Base-by-base conservation (phyloP, 2,113 vertebrate species). In the Scartelaos histophorus region DNA sequence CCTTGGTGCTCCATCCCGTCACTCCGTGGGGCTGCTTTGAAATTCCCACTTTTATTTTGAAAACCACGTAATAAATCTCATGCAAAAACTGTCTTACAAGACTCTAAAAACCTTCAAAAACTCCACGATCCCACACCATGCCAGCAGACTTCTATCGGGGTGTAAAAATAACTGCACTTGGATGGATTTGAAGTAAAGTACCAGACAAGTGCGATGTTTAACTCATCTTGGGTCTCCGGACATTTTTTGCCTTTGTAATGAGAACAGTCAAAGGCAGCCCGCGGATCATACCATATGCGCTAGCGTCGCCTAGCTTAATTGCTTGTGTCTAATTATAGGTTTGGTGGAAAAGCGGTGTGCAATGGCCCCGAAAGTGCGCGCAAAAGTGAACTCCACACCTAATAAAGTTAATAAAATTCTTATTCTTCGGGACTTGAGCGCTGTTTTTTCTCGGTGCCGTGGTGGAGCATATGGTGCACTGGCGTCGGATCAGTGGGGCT, bases 1-100 rank as follows among this genome's bases (percentile, higher is more conserved):
- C 78, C 66, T 21, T 75, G 72, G 60, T 34, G 53, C 68, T 74
- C 73, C 82, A 85, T 79, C 85, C 81, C 80, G 83, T 76, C 79
- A 69, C 87, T 83, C 74, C 66, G 12, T 10, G 77, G 86, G 80
- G 81, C 29, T 74, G 82, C 88, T 90, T 87, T 89, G 82, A 91
- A 87, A 84, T 87, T 75, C 78, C 49, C 78, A 82, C 66, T 74
- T 81, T 80, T 82, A 80, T 75, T 79, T 34, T 64, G 61, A 68
- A 76, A 81, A 72, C 83, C 82, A 79, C 72, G 79, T 78, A 87
- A 79, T 82, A 61, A 34, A 29, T 7, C 3, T 25, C n/a, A 58
- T 25, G 25, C 22, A 58, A 58, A 25, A 22, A 25, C 56, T 25
- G 74, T 77, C 81, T 78, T 87, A 77, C 61, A 74, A 79, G 85